Conservation (phyloP, 2,888 invertebrate genomes). For the Drosophila picticornis region DNA sequence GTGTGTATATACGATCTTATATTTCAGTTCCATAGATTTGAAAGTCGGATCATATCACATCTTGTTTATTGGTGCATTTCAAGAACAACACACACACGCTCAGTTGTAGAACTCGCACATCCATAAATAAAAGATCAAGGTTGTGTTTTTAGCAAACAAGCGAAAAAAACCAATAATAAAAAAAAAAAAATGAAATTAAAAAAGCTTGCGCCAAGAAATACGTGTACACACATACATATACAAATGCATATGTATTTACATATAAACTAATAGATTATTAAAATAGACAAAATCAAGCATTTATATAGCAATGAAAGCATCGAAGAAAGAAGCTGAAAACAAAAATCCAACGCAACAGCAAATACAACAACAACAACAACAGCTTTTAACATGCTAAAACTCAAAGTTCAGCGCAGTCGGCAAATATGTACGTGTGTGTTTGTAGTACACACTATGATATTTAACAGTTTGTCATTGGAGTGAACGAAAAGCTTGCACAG, state of each 20-base stretch:
- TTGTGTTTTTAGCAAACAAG: constrained; percentile 46
- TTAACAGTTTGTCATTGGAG: constrained; percentile 41
- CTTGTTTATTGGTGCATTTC: constrained; percentile 14
- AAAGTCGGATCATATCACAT: constrained; percentile 14
- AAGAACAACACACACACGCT: constrained; percentile 16
- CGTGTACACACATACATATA: not conserved
- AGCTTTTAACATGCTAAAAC: constrained; percentile 37
- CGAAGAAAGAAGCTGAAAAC: constrained; percentile 13
- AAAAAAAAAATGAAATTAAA: not conserved
- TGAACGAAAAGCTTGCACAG: constrained; percentile 28
- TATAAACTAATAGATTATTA: constrained; percentile 51
- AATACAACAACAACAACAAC: not conserved
- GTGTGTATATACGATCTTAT: not conserved
- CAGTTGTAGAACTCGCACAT: constrained; percentile 32
- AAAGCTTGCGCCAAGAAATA: not conserved
- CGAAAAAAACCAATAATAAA: constrained; percentile 18
- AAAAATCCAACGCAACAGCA: constrained; percentile 6
- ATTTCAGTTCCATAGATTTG: not conserved
- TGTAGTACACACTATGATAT: constrained; percentile 21
- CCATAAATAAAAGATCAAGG: constrained; percentile 67
- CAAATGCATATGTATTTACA: not conserved
- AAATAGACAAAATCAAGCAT: constrained; percentile 40
- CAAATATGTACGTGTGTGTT: constrained; percentile 1
- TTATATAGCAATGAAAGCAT: constrained; percentile 49
- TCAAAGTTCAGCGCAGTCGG: constrained; percentile 50